phyloP scores from a whole-genome alignment of 2,113 vertebrate species.

The Rhineura floridana region DNA sequence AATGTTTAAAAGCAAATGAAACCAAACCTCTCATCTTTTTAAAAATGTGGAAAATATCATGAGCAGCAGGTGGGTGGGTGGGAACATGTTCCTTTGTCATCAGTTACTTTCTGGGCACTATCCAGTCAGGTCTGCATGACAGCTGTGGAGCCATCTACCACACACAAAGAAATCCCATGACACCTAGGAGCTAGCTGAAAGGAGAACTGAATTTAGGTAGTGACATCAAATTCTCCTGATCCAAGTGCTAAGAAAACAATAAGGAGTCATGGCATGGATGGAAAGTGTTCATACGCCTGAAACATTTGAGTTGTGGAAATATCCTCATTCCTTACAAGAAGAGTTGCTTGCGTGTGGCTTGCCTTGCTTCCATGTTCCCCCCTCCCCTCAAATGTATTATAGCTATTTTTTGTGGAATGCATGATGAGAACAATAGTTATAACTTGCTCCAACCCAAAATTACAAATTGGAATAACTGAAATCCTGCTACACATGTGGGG shows the following conservation, averaged over 20 bases:
- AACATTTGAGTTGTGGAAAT: background rate
- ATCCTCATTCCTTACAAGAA: background rate
- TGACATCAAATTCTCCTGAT: background rate
- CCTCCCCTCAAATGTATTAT: background rate
- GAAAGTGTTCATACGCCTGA: background rate
- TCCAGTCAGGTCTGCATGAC: background rate
- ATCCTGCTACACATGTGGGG: background rate
- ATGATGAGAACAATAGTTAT: background rate
- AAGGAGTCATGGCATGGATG: background rate
- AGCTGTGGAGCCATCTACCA: background rate
- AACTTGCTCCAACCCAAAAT: conserved; percentile 45
- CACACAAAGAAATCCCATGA: background rate
- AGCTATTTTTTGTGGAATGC: conserved; percentile 15
- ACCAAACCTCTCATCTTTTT: background rate
- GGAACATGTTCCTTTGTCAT: background rate
- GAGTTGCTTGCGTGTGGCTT: background rate
- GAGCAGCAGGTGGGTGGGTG: background rate
- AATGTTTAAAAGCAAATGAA: background rate
- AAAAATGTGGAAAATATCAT: background rate
- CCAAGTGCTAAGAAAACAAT: background rate
- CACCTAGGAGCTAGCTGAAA: background rate
- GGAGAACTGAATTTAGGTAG: background rate
- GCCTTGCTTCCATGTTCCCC: background rate
- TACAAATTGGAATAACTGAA: background rate
- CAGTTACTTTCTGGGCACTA: background rate